phyloP scores from a whole-genome alignment of 92 coral and sea anemone genomes.

The Pocillopora meandrina region DNA sequence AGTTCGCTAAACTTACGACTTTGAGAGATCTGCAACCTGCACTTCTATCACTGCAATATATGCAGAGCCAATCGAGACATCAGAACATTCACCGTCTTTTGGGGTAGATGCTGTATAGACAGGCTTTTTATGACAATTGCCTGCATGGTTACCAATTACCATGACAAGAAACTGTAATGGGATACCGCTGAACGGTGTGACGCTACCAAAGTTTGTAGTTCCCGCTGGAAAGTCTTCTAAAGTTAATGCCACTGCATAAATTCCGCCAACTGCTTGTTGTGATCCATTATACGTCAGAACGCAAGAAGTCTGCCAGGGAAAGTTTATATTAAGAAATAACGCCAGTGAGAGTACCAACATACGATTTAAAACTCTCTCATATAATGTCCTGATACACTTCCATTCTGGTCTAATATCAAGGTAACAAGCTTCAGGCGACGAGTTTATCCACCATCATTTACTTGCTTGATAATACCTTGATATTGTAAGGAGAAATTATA shows the following conservation, averaged over 20 bases:
- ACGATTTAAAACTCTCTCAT: no score
- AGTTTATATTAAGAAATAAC: no score
- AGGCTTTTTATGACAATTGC: constrained; percentile 37
- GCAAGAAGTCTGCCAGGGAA: constrained; percentile 10
- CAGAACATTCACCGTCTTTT: constrained; percentile 46
- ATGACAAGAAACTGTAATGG: constrained; percentile 56
- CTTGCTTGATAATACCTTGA: no score
- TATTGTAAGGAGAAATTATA: no score
- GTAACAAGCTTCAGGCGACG: no score
- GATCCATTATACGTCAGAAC: constrained; percentile 2
- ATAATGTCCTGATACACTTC: no score
- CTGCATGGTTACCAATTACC: constrained; percentile 10
- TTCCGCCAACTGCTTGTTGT: constrained; percentile 16
- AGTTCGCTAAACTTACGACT: constrained; percentile 16
- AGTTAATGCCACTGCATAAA: constrained; percentile 10
- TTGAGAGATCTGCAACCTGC: constrained; percentile 13
- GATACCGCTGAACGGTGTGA: constrained; percentile 50
- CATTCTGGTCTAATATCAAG: no score
- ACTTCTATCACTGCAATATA: constrained; percentile 41
- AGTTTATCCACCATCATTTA: no score
- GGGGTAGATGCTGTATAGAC: constrained; percentile 8
- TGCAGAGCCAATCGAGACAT: constrained; percentile 25
- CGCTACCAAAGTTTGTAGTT: constrained; percentile 30
- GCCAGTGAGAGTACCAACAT: no score
- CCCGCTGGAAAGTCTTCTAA: constrained; percentile 56